Evolutionary conservation across 2,797 vertebrate species (phyloP).

Genomic region (Myoxocephalus aenaeus): DNA sequence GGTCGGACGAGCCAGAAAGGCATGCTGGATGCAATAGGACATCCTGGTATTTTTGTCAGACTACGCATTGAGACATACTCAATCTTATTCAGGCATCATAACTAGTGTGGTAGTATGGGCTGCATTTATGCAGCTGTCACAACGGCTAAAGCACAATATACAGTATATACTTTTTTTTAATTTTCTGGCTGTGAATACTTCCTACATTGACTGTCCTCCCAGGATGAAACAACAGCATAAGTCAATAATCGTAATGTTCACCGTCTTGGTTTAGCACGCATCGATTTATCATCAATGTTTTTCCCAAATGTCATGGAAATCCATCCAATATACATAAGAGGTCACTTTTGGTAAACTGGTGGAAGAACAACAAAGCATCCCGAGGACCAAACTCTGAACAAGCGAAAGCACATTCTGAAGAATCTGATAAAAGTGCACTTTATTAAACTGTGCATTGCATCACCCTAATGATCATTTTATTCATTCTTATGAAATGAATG

Average conservation of each 20-base stretch:
- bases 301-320: not conserved
- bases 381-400: not conserved
- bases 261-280: not conserved
- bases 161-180: too few relatives aligned
- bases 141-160: too few relatives aligned
- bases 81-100: too few relatives aligned
- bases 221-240: too few relatives aligned
- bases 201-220: too few relatives aligned
- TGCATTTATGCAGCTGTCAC: too few relatives aligned
- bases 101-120: too few relatives aligned
- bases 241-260: not conserved
- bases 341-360: not conserved
- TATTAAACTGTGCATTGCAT: constrained; percentile 16
- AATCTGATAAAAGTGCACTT: not conserved
- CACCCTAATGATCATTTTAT: constrained; percentile 2
- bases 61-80: too few relatives aligned
- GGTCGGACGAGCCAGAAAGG: too few relatives aligned
- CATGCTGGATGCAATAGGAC: too few relatives aligned
- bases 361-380: not conserved
- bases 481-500: constrained; percentile 6
- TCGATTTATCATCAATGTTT: not conserved
- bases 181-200: too few relatives aligned
- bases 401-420: not conserved
- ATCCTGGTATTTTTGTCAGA: too few relatives aligned
- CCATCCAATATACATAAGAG: not conserved